Conservation (phyloP, 2,888 invertebrate genomes). For the Zygaena filipendulae region DNA sequence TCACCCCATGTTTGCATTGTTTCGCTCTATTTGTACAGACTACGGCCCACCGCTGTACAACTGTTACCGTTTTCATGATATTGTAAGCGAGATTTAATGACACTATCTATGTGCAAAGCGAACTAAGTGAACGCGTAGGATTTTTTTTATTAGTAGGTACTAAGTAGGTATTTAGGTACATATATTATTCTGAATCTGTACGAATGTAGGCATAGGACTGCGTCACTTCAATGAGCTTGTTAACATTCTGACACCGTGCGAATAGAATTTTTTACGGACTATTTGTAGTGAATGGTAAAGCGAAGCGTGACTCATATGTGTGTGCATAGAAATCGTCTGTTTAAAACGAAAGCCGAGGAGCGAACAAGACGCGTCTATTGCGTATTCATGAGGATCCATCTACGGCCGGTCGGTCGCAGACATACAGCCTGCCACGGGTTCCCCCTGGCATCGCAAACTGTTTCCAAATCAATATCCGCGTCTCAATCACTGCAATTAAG, state of each 20-base stretch:
- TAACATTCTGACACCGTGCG: constrained; percentile 47
- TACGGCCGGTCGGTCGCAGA: constrained; percentile 29
- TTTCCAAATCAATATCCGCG: constrained; percentile 64
- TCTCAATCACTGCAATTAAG: constrained; percentile 66
- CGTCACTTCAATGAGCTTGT: too few relatives aligned
- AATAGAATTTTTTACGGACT: constrained; percentile 60
- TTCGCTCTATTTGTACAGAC: constrained; percentile 56
- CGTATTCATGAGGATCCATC: constrained; percentile 54
- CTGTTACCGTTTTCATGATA: constrained; percentile 58
- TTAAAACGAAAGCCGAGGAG: constrained; percentile 64
- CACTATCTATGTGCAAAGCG: constrained; percentile 39
- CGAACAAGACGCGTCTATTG: constrained; percentile 53
- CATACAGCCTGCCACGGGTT: constrained; percentile 22
- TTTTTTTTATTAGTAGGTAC: constrained; percentile 2
- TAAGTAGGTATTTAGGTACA: too few relatives aligned
- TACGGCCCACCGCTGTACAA: constrained; percentile 41
- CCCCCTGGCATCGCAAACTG: constrained; percentile 40
- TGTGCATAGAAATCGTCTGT: constrained; percentile 65
- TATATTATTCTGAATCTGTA: too few relatives aligned
- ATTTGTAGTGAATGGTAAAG: constrained; percentile 58
- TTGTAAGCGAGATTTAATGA: constrained; percentile 55
- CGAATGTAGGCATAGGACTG: too few relatives aligned
- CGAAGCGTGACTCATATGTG: constrained; percentile 50
- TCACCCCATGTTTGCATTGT: constrained; percentile 54
- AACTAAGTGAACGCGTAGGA: constrained; percentile 1